Conservation (phyloP, 1,140 invertebrate species). For the Apolygus lucorum region DNA sequence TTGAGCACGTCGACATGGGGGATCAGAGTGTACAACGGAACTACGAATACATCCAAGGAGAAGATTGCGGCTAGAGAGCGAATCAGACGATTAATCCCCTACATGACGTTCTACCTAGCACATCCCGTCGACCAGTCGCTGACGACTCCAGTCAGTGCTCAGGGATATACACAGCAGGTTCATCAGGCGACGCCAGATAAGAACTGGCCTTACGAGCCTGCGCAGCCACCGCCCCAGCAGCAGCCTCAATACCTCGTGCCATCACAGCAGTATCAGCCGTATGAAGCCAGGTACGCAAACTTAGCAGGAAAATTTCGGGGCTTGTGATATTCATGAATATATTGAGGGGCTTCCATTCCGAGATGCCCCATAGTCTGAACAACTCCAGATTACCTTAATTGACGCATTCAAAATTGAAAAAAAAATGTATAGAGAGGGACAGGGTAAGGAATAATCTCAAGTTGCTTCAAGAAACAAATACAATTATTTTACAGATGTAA, state of each 20-base stretch:
- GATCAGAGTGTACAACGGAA: not conserved
- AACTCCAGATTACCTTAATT: too few relatives aligned
- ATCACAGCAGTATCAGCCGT: not conserved
- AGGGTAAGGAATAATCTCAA: too few relatives aligned
- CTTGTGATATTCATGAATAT: too few relatives aligned
- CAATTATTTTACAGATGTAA: too few relatives aligned
- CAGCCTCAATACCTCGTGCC: not conserved
- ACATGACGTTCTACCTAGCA: constrained; percentile 67
- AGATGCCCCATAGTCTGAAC: too few relatives aligned
- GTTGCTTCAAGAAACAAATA: too few relatives aligned
- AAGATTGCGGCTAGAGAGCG: constrained; percentile 45
- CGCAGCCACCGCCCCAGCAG: not conserved
- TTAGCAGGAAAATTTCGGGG: too few relatives aligned
- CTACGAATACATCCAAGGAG: not conserved
- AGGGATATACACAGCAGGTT: not conserved
- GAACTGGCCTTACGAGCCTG: not conserved
- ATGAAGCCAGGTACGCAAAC: not conserved
- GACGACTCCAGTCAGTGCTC: not conserved
- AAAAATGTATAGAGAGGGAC: too few relatives aligned
- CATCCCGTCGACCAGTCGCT: constrained; percentile 38
- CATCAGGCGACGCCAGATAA: not conserved
- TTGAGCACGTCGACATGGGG: not conserved
- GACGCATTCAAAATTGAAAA: too few relatives aligned
- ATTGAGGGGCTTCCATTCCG: too few relatives aligned
- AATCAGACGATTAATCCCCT: constrained; percentile 64